Evolutionary conservation across 2,797 vertebrate genomes (phyloP), one percentile per base, ranked within the genome.

Genomic region (Sylvilagus floridanus): DNA sequence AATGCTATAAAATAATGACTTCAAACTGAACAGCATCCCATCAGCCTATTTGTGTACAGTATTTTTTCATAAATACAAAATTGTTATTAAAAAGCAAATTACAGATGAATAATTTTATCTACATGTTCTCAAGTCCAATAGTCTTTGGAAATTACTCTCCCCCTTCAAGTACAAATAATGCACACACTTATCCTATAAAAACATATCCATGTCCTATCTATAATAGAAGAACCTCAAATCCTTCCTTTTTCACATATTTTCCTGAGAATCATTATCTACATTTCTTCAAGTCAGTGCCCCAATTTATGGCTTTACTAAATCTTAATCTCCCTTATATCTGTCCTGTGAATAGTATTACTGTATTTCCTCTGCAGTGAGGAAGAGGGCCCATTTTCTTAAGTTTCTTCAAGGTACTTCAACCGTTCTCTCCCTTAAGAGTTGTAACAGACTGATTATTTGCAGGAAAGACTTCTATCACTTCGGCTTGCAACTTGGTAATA

Each of bases 1-100:
- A 65, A 92, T 77, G 60, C 42, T 76, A 11, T 76, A n/a, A 92
- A 86, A 65, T 60, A 22, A 14, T 65, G 30, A 9, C 6, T 50
- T 92, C 35, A 65, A 76, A 94, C 30, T 89, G 54, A 82, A 71
- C 6, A 37, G 84, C 13, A 2, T 28, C 9, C n/a, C 22, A 30
- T 24, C 60, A 24, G 12, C 76, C 24, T 79, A 4, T 83, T 54
- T 78, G 54, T 3, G 22, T 60, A 62, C 9, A 84, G 65, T 66
- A 88, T 37, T 86, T 82, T 65, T 62, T 82, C 52, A 72, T 32
- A 66, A 91, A 96, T 82, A 82, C 32, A 77, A 71, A 89, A 60
- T 72, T 90, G 2, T 19, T 65, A 85, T 66, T 68, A 19, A 68
- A 62, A 78, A 73, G 10, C 68, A 90, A 57, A 24, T 76, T 63